Evolutionary conservation across 2,888 invertebrate species (phyloP).

Genomic region (Antheraea yamamai): DNA sequence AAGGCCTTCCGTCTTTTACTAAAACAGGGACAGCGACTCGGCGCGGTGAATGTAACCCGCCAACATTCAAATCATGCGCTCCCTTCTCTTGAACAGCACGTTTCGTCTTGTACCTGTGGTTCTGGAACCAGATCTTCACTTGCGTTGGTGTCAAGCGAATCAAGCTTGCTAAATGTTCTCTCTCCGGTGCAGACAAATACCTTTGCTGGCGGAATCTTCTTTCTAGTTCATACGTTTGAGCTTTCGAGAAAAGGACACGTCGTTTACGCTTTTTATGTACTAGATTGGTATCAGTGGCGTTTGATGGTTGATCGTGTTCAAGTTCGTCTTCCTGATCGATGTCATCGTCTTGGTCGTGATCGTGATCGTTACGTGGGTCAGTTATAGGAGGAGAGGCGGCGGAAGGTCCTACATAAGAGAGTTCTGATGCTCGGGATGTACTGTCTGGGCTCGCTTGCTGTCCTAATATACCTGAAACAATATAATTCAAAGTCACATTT

Average conservation of each 20-base stretch:
- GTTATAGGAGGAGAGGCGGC: slow-evolving; percentile 63
- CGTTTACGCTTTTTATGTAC: slow-evolving; percentile 95
- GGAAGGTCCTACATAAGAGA: slow-evolving; percentile 80
- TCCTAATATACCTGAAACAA: slow-evolving; percentile 76
- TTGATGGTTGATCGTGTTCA: slow-evolving; percentile 68
- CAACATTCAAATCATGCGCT: slow-evolving; percentile 84
- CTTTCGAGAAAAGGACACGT: slow-evolving; percentile 97
- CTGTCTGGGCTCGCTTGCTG: slow-evolving; percentile 93
- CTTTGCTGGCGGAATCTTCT: slow-evolving; percentile 97
- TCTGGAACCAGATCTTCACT: slow-evolving; percentile 99
- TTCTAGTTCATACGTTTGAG: slow-evolving; percentile 98
- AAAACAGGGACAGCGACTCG: slow-evolving; percentile 97
- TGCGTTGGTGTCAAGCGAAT: slow-evolving; percentile 98
- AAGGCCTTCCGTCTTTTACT: slow-evolving; percentile 97
- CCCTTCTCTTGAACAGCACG: slow-evolving; percentile 97
- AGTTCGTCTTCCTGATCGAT: slow-evolving; percentile 84
- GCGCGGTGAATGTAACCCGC: slow-evolving; percentile 90
- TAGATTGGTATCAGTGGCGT: slow-evolving; percentile 69
- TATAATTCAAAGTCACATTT: slow-evolving; percentile 30
- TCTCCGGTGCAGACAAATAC: slow-evolving; percentile 98
- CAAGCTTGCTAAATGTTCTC: slow-evolving; percentile 97
- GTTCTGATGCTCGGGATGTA: slow-evolving; percentile 92
- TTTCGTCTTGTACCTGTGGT: slow-evolving; percentile 99
- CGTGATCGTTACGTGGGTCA: slow-evolving; percentile 60
- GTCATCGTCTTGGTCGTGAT: slow-evolving; percentile 66